A percentile compares a stretch with the other conserved stretches of the same genome.
Evolutionary conservation across 2,888 invertebrate genomes (phyloP).

Genomic region (Eupithecia subumbrata): DNA sequence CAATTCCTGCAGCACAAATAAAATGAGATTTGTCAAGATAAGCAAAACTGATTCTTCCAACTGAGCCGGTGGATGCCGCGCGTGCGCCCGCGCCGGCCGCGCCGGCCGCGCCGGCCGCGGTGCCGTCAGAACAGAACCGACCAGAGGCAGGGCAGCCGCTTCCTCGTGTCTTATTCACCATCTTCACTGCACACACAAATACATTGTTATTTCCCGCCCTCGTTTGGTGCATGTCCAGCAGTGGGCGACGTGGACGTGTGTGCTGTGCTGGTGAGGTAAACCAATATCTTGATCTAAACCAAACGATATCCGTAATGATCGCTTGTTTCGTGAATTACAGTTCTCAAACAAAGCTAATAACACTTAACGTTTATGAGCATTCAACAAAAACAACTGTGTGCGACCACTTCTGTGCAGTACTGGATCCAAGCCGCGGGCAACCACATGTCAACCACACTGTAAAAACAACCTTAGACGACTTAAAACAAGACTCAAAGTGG

Average conservation of each 20-base stretch:
- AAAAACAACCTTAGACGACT: neutral
- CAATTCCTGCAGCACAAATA: too few species aligned
- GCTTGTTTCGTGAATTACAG: neutral
- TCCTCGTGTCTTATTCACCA: neutral
- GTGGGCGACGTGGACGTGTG: too few species aligned
- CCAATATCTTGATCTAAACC: neutral
- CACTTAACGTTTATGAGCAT: conserved; percentile 8
- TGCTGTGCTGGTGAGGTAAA: neutral
- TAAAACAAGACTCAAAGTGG: conserved; percentile 9
- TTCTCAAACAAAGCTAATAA: conserved; percentile 5
- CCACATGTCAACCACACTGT: conserved; percentile 5
- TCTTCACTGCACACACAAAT: too few species aligned
- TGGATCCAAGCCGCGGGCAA: conserved; percentile 26
- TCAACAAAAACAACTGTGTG: neutral
- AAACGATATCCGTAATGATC: neutral
- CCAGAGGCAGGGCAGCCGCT: too few species aligned
- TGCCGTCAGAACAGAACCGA: too few species aligned
- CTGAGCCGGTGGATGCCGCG: too few species aligned
- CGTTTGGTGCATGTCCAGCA: too few species aligned
- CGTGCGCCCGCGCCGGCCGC: too few species aligned
- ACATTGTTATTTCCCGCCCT: too few species aligned
- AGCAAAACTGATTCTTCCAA: too few species aligned
- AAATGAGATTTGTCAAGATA: too few species aligned
- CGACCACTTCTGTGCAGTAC: conserved; percentile 12
- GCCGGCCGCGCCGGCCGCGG: too few species aligned